phyloP scores from a whole-genome alignment of 1,140 invertebrate genomes.

The Micrasema longulum region DNA sequence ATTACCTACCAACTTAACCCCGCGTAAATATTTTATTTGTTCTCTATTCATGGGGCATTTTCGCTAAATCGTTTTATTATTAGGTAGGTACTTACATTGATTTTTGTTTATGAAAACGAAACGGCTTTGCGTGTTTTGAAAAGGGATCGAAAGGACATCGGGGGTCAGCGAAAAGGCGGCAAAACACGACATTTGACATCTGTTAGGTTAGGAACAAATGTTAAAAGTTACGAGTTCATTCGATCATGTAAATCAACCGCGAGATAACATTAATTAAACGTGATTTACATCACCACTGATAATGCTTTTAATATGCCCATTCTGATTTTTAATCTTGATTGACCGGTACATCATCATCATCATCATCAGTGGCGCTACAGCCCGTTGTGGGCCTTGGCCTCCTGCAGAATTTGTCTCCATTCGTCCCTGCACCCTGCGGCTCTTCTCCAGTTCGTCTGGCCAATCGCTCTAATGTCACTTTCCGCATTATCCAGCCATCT shows the following conservation, averaged over 20 bases:
- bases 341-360: no score
- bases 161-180: slow-evolving; percentile 29
- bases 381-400: no score
- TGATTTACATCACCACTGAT: no score
- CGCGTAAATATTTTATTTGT: slow-evolving; percentile 37
- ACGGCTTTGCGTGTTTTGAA: slow-evolving; percentile 26
- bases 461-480: no score
- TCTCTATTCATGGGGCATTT: slow-evolving; percentile 13
- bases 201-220: neutral
- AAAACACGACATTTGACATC: slow-evolving; percentile 37
- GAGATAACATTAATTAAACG: slow-evolving; percentile 18
- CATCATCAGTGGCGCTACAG: no score
- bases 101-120: slow-evolving; percentile 35
- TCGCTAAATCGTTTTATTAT: slow-evolving; percentile 41
- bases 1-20: slow-evolving; percentile 35
- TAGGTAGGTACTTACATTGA: slow-evolving; percentile 23
- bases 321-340: no score
- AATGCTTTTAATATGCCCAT: no score
- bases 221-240: slow-evolving; percentile 27
- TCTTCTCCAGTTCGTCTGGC: no score
- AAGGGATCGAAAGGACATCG: slow-evolving; percentile 3
- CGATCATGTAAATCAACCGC: slow-evolving; percentile 9
- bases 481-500: no score
- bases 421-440: no score
- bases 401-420: no score